These are phyloP conservation scores for Rhyacophila evoluta DNA, from an alignment of 2,888 invertebrate species.

Conservation along the genomic window DNA sequence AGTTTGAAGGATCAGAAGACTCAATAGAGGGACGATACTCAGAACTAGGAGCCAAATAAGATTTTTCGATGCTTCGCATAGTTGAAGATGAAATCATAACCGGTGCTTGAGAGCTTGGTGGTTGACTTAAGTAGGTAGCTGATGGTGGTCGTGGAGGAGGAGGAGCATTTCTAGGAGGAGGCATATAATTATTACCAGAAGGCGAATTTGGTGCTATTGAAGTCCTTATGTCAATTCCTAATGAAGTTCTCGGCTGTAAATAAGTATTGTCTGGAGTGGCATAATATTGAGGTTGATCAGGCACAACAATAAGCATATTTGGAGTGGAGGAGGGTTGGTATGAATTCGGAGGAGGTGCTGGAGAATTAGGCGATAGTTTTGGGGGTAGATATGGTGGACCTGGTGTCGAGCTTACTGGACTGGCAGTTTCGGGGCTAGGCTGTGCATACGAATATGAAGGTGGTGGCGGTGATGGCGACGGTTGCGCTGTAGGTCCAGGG, in stretches of 20 bases:
- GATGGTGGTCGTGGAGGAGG: not conserved
- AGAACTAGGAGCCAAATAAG: slow-evolving; percentile 37
- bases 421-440: not conserved
- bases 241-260: not conserved
- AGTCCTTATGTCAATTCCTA: not conserved
- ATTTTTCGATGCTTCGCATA: not conserved
- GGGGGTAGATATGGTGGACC: slow-evolving; percentile 48
- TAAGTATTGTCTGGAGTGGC: slow-evolving; percentile 29
- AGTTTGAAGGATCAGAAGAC: not conserved
- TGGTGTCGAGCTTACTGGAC: slow-evolving; percentile 25
- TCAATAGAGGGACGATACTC: slow-evolving; percentile 14
- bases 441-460: slow-evolving; percentile 27
- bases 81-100: not conserved
- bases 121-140: slow-evolving; percentile 23
- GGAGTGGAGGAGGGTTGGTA: slow-evolving; percentile 15
- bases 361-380: not conserved
- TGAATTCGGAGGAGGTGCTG: slow-evolving; percentile 23
- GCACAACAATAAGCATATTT: slow-evolving; percentile 29
- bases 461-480: not conserved
- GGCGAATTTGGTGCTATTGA: not conserved
- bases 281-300: not conserved
- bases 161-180: not conserved
- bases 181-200: slow-evolving; percentile 23
- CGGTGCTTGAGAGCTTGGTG: not conserved
- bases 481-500: not conserved